Percentiles rank a stretch among this genome's conserved stretches.
Evolutionary conservation across 2,888 invertebrate species (phyloP).

Genomic region (Hyles lineata): DNA sequence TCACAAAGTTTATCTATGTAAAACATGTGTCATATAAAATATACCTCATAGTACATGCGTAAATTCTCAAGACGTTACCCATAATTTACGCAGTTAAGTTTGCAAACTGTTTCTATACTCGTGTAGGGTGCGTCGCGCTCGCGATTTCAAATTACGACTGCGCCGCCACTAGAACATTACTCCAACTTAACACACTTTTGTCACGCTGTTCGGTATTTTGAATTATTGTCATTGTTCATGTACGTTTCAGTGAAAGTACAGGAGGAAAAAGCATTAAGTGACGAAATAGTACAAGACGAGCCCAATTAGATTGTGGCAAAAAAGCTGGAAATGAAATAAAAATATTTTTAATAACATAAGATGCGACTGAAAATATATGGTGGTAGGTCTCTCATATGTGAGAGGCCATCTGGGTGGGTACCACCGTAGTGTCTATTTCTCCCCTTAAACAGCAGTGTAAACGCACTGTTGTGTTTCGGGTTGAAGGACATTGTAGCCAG

Average conservation of each 20-base stretch:
- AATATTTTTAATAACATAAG: too few relatives aligned
- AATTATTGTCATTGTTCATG: background rate
- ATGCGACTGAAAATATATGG: too few relatives aligned
- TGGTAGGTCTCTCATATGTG: too few relatives aligned
- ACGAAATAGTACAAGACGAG: too few relatives aligned
- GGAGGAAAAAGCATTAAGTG: background rate
- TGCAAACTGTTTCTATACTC: slow-evolving; percentile 55
- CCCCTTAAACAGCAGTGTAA: too few relatives aligned
- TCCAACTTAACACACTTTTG: slow-evolving; percentile 25
- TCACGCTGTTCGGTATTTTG: slow-evolving; percentile 12
- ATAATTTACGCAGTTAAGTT: slow-evolving; percentile 33
- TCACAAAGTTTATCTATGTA: background rate
- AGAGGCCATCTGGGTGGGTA: too few relatives aligned
- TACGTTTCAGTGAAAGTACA: background rate
- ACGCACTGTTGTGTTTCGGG: too few relatives aligned
- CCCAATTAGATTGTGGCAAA: too few relatives aligned
- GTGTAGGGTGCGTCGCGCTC: slow-evolving; percentile 34
- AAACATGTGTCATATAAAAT: background rate
- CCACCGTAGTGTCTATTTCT: too few relatives aligned
- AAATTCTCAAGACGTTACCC: slow-evolving; percentile 26
- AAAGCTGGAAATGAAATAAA: too few relatives aligned
- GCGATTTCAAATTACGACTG: slow-evolving; percentile 24
- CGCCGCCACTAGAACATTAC: slow-evolving; percentile 21
- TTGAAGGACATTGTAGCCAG: too few relatives aligned
- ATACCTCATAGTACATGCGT: background rate